Base-by-base conservation (phyloP, 1,140 invertebrate genomes). In the Pseudobourletiella spinata region DNA sequence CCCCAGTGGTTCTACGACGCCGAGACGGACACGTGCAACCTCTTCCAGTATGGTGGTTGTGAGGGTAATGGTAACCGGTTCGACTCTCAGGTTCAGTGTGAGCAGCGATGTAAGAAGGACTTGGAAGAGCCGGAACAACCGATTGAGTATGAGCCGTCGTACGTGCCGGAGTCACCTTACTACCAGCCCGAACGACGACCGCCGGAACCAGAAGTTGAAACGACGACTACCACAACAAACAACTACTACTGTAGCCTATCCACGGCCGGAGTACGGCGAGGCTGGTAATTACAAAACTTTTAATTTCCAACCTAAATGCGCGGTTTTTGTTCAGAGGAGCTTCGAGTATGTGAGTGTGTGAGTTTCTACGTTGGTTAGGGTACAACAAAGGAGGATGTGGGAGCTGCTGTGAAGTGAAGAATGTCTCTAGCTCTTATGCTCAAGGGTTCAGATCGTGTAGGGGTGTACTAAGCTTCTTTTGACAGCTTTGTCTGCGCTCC, bases 1-100 rank as follows among this genome's bases (percentile, higher is more conserved):
- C 75, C 75, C 0, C 83, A 84, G 63, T 94, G 82, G 78, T 91
- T 85, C 73, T 94, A 85, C 70, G 86, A 94, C 58, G 70, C 73
- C 14, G 72, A 75, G 2, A 79, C 79, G 2, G 83, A 84, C 43
- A 70, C 75, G n/a, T 89, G 88, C 70, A 73, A 81, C 3, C 54
- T 29, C 1, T 87, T 86, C 69, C 79, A 79, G n/a, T 85, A 84
- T 63, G 82, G 84, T 2, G 83, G 83, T 4, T 84, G 83, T 68
- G 82, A 82, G 63, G 84, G 87, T 25, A 86, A 88, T 69, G 83
- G 80, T 72, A 87, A 86, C 75, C 77, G 82, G 28, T 68, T 68
- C 35, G 66, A 68, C 24, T 62, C 63, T 2, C 25, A 55, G 0
- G 29, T 29, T 6, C 59, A 63, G 32, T 68, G 66, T 22, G 66